phyloP scores from a whole-genome alignment of 2,113 vertebrate species.

The Thunnus thynnus region DNA sequence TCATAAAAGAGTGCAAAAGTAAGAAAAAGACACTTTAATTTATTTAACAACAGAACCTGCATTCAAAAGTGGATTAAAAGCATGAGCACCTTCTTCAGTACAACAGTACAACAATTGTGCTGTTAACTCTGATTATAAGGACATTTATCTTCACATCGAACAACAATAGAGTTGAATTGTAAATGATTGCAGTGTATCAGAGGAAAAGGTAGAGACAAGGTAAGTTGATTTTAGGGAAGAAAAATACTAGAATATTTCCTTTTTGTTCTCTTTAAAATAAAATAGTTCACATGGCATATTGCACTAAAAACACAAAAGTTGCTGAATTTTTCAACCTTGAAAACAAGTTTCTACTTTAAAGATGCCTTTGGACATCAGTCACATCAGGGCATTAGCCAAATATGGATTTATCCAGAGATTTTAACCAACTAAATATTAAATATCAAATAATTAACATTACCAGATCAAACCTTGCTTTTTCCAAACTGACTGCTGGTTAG shows the following conservation, averaged over 20 bases:
- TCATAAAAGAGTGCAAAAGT: constrained; percentile 4
- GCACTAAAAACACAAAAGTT: background rate
- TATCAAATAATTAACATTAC: no score
- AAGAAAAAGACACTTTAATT: constrained; percentile 3
- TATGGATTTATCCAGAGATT: no score
- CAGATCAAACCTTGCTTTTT: no score
- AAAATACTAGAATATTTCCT: no score
- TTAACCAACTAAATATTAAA: no score
- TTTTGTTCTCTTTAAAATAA: background rate
- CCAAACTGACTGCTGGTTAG: no score
- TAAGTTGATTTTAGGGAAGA: background rate
- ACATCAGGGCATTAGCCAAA: no score
- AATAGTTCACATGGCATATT: background rate
- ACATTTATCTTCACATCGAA: constrained; percentile 10
- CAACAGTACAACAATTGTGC: constrained; percentile 13
- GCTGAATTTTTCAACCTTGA: background rate
- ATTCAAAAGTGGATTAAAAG: constrained; percentile 28
- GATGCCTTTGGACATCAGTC: background rate
- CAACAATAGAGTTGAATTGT: constrained; percentile 38
- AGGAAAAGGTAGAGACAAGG: background rate
- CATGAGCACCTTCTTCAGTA: background rate
- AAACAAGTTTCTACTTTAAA: background rate
- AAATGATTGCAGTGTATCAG: constrained; percentile 25
- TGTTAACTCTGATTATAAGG: constrained; percentile 28
- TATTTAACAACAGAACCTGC: constrained; percentile 21